Conservation (phyloP, 2,888 invertebrate species). For the Tetanocera ferruginea region DNA sequence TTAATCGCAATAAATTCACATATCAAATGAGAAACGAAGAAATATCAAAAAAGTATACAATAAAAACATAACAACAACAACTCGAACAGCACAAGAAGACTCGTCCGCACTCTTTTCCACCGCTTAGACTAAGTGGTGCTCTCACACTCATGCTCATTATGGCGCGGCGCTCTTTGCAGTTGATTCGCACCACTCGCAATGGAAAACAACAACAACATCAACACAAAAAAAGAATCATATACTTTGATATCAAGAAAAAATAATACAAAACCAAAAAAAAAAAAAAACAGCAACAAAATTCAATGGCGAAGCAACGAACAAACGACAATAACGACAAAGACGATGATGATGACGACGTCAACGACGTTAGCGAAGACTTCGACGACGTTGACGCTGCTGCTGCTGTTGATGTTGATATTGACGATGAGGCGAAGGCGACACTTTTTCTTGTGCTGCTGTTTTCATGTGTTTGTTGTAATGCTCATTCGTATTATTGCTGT, state of each 20-base stretch:
- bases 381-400: neutral
- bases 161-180: conserved; percentile 15
- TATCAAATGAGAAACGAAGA: conserved; percentile 2
- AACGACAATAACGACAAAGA: neutral
- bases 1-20: conserved; percentile 32
- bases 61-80: conserved; percentile 18
- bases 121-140: neutral
- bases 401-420: neutral
- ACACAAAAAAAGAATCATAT: conserved; percentile 3
- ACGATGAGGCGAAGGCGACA: conserved; percentile 33
- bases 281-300: conserved; percentile 3
- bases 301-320: conserved; percentile 30
- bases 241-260: conserved; percentile 24
- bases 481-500: neutral
- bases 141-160: neutral
- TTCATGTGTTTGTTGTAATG: neutral
- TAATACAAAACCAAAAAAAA: neutral
- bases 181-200: conserved; percentile 19
- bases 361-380: neutral
- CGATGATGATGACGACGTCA: conserved; percentile 1
- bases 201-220: conserved; percentile 14
- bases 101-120: conserved; percentile 33
- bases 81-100: neutral
- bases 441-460: conserved; percentile 20
- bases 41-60: conserved; percentile 10